Conservation (phyloP, 2,888 invertebrate genomes). For the Dryadula phaetusa region DNA sequence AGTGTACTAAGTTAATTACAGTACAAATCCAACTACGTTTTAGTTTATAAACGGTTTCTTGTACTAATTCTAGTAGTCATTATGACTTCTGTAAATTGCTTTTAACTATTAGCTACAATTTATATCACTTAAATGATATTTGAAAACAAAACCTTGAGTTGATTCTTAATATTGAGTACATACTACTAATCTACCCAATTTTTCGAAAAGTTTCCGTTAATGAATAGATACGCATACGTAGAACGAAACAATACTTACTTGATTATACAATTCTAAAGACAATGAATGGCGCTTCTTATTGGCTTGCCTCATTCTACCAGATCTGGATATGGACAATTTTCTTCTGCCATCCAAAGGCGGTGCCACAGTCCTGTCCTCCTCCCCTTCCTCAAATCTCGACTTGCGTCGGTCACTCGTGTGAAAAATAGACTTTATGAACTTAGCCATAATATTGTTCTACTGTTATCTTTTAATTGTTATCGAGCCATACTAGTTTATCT, state of each 20-base stretch:
- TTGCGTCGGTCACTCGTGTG: slow-evolving; percentile 62
- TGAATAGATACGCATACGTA: no score
- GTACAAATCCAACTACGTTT: no score
- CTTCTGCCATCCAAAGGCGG: slow-evolving; percentile 64
- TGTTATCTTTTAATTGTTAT: slow-evolving; percentile 14
- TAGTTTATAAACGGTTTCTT: no score
- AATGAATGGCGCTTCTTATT: slow-evolving; percentile 82
- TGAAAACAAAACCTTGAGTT: no score
- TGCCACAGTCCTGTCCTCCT: slow-evolving; percentile 59
- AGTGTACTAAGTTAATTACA: no score
- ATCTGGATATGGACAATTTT: slow-evolving; percentile 84
- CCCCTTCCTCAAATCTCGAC: slow-evolving; percentile 58
- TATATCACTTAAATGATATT: no score
- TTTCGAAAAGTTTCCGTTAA: no score
- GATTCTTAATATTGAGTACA: no score
- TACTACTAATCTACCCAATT: no score
- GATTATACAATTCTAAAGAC: slow-evolving; percentile 81
- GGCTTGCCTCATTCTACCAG: slow-evolving; percentile 84
- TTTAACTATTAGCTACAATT: no score
- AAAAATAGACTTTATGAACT: slow-evolving; percentile 76
- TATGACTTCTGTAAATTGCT: no score
- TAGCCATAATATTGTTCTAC: slow-evolving; percentile 62
- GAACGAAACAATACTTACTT: slow-evolving; percentile 56
- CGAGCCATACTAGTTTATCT: slow-evolving; percentile 17
- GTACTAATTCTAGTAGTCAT: no score